Percentiles rank a stretch among this genome's conserved stretches.
These are phyloP conservation scores for Nezara viridula DNA, from an alignment of 2,888 invertebrate species.

Conservation along the genomic window DNA sequence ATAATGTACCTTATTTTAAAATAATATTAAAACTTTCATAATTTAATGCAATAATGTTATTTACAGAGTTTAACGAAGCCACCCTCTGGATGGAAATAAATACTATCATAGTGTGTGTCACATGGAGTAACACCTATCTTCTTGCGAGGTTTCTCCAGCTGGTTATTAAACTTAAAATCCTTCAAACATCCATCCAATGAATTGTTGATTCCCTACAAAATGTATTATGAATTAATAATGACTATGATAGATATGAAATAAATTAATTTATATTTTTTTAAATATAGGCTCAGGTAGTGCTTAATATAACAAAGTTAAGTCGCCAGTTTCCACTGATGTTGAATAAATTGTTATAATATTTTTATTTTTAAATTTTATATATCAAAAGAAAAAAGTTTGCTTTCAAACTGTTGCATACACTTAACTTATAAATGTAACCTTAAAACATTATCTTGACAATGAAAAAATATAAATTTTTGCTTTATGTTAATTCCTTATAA, in stretches of 20 bases:
- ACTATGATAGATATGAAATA: background rate
- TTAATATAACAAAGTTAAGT: too few relatives aligned
- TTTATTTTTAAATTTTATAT: too few relatives aligned
- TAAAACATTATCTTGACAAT: too few relatives aligned
- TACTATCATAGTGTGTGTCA: constrained; percentile 80
- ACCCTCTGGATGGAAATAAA: constrained; percentile 85
- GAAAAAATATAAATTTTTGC: too few relatives aligned
- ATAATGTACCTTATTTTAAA: background rate
- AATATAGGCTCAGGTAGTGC: too few relatives aligned
- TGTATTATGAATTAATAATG: background rate
- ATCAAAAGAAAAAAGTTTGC: too few relatives aligned
- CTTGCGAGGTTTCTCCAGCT: constrained; percentile 75
- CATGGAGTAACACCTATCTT: constrained; percentile 82
- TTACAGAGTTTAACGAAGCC: constrained; percentile 80
- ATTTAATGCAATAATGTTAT: constrained; percentile 64
- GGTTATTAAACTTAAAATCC: constrained; percentile 80
- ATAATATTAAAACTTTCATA: background rate
- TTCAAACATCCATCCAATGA: constrained; percentile 89
- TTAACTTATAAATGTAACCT: too few relatives aligned
- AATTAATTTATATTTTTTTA: background rate
- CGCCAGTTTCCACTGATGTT: too few relatives aligned
- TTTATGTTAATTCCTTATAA: too few relatives aligned
- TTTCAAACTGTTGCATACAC: too few relatives aligned
- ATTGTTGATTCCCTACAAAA: constrained; percentile 73
- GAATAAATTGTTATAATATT: too few relatives aligned